phyloP scores from a whole-genome alignment of 2,888 invertebrate species.

The Phengaris alcon region DNA sequence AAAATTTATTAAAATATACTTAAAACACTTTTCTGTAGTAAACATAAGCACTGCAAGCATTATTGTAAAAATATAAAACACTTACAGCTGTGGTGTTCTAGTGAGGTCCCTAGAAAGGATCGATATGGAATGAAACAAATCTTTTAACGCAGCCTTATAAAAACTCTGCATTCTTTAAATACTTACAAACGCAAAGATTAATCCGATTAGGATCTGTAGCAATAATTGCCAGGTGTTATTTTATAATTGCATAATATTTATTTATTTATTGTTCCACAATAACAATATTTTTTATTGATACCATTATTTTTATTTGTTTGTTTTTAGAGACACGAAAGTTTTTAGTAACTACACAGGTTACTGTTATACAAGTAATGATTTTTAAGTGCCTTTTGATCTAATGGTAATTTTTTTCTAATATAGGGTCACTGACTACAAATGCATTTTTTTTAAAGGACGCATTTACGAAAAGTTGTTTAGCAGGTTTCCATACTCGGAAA shows the following conservation, averaged over 20 bases:
- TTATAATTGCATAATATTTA: neutral
- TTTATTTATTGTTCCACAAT: neutral
- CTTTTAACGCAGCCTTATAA: neutral
- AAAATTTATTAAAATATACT: neutral
- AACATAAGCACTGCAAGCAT: no score
- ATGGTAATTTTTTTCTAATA: no score
- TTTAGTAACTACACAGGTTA: no score
- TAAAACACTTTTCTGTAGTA: neutral
- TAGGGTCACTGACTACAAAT: no score
- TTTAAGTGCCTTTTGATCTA: no score
- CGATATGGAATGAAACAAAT: conserved; percentile 28
- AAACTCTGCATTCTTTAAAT: neutral
- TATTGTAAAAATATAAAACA: neutral
- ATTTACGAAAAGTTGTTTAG: no score
- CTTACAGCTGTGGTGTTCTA: conserved; percentile 2
- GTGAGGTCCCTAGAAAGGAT: conserved; percentile 26
- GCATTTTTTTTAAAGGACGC: no score
- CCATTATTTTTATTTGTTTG: neutral
- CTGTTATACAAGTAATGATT: no score
- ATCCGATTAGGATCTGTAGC: neutral
- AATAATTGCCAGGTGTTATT: neutral
- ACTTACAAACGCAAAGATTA: neutral
- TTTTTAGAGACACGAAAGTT: neutral
- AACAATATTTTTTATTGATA: neutral
- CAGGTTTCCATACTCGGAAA: no score